Conservation (phyloP, 2,113 vertebrate species). For the Cacatua alba region DNA sequence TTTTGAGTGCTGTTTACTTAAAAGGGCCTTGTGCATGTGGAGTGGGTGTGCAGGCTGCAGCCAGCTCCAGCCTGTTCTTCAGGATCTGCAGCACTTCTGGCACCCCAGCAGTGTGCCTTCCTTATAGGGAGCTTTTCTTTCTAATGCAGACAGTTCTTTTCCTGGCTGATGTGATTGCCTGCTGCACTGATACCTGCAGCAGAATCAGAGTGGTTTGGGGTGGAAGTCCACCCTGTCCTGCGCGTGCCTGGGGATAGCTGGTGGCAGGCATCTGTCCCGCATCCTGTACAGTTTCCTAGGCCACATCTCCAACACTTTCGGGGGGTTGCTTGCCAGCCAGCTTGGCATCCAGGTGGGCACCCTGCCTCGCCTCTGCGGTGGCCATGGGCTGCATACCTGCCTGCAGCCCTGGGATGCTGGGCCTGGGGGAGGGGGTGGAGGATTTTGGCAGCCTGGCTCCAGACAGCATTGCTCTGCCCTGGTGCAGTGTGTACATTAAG, state of each 20-base stretch:
- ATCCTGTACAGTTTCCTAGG: neutral
- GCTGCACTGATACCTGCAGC: neutral
- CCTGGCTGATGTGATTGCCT: neutral
- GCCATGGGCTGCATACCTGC: neutral
- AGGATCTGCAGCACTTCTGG: neutral
- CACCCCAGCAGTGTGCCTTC: fast-evolving
- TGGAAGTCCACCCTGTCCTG: neutral
- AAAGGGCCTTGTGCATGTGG: fast-evolving
- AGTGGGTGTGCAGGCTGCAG: neutral
- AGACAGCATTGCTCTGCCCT: neutral
- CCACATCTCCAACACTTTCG: neutral
- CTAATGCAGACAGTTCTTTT: neutral
- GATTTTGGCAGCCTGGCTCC: neutral
- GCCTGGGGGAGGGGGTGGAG: neutral
- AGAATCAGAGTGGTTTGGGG: neutral
- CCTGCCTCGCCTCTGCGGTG: neutral
- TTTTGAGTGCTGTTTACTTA: neutral
- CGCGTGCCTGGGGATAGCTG: neutral
- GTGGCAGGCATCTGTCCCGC: neutral
- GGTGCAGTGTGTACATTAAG: neutral
- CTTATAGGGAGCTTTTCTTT: neutral
- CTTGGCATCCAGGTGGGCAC: neutral
- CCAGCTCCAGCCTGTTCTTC: neutral
- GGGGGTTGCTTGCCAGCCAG: neutral
- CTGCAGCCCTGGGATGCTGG: neutral